Base-by-base conservation (phyloP, 2,888 invertebrate genomes). In the Drosophila dives region DNA sequence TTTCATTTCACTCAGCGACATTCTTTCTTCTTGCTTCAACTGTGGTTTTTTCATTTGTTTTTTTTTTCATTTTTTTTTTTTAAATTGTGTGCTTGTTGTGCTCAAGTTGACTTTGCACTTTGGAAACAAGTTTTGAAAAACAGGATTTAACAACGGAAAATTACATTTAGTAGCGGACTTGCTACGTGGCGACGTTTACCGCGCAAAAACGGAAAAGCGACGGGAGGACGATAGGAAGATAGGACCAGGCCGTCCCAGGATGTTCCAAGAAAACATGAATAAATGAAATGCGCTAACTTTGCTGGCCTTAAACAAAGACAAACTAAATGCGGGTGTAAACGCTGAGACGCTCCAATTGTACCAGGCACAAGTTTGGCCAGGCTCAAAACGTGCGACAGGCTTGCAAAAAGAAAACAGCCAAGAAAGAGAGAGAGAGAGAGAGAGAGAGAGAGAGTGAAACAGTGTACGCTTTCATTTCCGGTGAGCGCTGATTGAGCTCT, bases 61-160 rank as follows among this genome's bases (percentile, higher is more conserved):
- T 42, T n/a, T n/a, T n/a, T n/a, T n/a, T 48, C 33, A 60, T 53
- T 33, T 58, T 51, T 42, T 12, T 34, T 17, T 32, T 33, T 33
- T 69, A 45, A 45, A 23, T 59, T 63, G 64, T 66, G 60, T 77
- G 69, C 74, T 85, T 88, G 89, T 79, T 84, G 80, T 75, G 74
- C 73, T 83, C 81, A 83, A 86, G 89, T 90, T 90, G 86, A 90
- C 90, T 86, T 77, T 90, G 89, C 89, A 89, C 89, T 90, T 90
- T 79, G 81, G 72, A 72, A 81, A 80, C 68, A 86, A 89, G 82
- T 90, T 85, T 90, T 81, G 72, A 89, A 87, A 87, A 87, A 82
- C 90, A 81, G 87, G 89, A 89, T 82, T 90, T 87, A 90, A 87
- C 89, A 89, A 90, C 84, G 90, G 86, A 90, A 87, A 87, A 90